Evolutionary conservation across 2,888 invertebrate genomes (phyloP).

Genomic region (Lepas anatifera): DNA sequence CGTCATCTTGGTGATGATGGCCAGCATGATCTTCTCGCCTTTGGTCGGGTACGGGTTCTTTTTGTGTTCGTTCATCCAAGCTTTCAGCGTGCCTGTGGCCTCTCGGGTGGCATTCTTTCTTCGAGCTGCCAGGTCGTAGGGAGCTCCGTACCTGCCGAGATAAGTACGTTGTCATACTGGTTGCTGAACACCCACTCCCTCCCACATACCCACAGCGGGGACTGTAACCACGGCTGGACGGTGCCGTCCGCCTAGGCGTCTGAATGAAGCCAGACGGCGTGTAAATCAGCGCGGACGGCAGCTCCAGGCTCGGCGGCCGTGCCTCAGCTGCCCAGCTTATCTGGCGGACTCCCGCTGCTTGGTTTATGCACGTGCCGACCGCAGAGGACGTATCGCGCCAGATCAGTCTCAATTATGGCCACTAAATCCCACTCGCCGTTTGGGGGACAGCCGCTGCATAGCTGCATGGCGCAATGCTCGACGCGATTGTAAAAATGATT

Average conservation of each 20-base stretch:
- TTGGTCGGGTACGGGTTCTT: conserved; percentile 99
- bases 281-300: neutral
- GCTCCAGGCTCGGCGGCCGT: neutral
- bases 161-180: neutral
- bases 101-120: conserved; percentile 96
- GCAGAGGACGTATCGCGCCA: neutral
- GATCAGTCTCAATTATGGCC: conserved; percentile 3
- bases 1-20: conserved; percentile 63
- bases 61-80: conserved; percentile 96
- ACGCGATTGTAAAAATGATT: too few relatives aligned
- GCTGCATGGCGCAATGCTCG: too few relatives aligned
- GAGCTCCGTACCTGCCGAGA: conserved; percentile 40
- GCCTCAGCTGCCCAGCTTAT: neutral
- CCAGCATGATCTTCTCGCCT: conserved; percentile 89
- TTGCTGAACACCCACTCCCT: too few relatives aligned
- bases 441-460: neutral
- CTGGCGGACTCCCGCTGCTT: conserved; percentile 1
- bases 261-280: neutral
- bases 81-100: conserved; percentile 92
- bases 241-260: too few relatives aligned
- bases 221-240: too few relatives aligned
- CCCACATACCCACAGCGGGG: too few relatives aligned
- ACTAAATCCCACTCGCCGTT: neutral
- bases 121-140: conserved; percentile 76
- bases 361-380: conserved; percentile 3